Conservation (phyloP, 1,140 invertebrate genomes). For the Temnothorax curvispinosus region DNA sequence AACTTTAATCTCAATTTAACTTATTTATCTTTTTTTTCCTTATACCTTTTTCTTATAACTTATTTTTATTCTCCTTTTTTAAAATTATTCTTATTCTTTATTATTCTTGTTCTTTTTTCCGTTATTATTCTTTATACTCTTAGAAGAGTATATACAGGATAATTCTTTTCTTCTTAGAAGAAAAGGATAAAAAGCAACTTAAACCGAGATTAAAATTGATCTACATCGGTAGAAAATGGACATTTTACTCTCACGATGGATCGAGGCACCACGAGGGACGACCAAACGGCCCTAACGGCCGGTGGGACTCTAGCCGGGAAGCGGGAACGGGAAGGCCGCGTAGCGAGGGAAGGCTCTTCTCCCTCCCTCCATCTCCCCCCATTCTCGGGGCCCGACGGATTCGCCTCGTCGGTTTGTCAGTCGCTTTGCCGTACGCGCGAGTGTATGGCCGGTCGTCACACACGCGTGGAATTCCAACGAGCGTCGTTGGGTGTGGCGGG, state of each 20-base stretch:
- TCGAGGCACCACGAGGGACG: background rate
- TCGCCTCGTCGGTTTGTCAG: constrained; percentile 66
- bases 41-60: too few relatives aligned
- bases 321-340: constrained; percentile 8
- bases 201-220: too few relatives aligned
- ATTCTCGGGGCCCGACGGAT: constrained; percentile 59
- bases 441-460: constrained; percentile 53
- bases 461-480: constrained; percentile 52
- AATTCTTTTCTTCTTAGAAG: too few relatives aligned
- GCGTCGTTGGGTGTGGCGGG: constrained; percentile 53
- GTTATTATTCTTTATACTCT: too few relatives aligned
- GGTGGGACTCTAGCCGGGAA: constrained; percentile 2
- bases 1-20: too few relatives aligned
- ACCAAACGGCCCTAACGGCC: constrained; percentile 32
- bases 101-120: too few relatives aligned
- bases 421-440: constrained; percentile 62
- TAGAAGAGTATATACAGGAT: too few relatives aligned
- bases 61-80: too few relatives aligned
- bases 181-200: too few relatives aligned
- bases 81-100: too few relatives aligned
- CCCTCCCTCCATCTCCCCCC: background rate
- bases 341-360: constrained; percentile 21
- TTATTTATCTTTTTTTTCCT: too few relatives aligned
- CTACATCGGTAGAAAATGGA: too few relatives aligned
- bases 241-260: background rate